These are phyloP conservation scores for Rachycentron canadum DNA, from an alignment of 2,797 vertebrate genomes.

Conservation along the genomic window DNA sequence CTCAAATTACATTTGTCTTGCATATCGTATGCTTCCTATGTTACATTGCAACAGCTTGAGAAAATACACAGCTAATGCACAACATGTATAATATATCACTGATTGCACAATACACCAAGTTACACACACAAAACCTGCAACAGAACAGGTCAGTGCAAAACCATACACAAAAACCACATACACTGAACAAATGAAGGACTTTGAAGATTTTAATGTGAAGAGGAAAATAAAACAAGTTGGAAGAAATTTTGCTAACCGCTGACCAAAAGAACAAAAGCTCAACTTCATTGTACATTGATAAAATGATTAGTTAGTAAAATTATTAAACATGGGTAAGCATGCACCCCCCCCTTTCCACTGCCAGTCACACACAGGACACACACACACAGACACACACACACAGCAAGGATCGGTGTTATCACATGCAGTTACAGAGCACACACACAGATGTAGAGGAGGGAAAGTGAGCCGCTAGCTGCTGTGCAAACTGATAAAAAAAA, in stretches of 20 bases:
- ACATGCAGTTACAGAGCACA: no score
- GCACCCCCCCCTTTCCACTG: no score
- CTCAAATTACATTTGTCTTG: constrained; percentile 50
- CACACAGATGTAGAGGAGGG: no score
- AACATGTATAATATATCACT: constrained; percentile 25
- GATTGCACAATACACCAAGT: constrained; percentile 15
- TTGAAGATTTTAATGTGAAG: constrained; percentile 1
- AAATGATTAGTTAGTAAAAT: no score
- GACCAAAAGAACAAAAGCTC: neutral
- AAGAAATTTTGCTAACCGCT: constrained; percentile 7
- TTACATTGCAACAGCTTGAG: neutral
- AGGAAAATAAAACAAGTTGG: constrained; percentile 2
- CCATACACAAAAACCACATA: no score
- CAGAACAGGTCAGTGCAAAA: neutral
- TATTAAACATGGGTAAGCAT: no score
- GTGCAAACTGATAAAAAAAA: no score
- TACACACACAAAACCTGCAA: neutral
- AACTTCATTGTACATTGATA: neutral
- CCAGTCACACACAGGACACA: no score
- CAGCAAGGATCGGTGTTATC: no score
- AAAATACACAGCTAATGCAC: constrained; percentile 1
- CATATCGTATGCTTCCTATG: constrained; percentile 14
- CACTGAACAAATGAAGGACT: constrained; percentile 13
- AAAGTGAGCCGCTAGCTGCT: no score
- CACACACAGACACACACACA: no score